These are phyloP conservation scores for Isoperla grammatica DNA, from an alignment of 2,888 invertebrate species.

Conservation along the genomic window DNA sequence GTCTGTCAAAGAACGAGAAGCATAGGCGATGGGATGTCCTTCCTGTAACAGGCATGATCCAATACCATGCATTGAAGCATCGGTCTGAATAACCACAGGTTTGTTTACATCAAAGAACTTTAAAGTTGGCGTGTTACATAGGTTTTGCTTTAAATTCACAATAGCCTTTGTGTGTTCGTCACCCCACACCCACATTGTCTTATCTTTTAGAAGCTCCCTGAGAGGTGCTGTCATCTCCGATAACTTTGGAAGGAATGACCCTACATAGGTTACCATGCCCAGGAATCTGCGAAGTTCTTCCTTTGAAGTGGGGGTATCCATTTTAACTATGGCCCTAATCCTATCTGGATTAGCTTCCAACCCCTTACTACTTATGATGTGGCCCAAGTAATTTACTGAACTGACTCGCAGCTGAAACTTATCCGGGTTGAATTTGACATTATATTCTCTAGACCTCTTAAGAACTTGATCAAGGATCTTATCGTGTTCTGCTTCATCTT, in stretches of 20 bases:
- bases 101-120: background rate
- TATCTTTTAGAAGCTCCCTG: too few relatives aligned
- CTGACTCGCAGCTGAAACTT: conserved; percentile 29
- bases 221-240: conserved; percentile 32
- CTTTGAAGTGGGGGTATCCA: conserved; percentile 31
- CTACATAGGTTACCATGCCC: conserved; percentile 36
- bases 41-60: conserved; percentile 7
- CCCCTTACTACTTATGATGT: conserved; percentile 33
- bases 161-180: conserved; percentile 6
- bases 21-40: conserved; percentile 2
- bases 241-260: conserved; percentile 35
- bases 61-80: background rate
- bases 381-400: conserved; percentile 32
- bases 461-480: conserved; percentile 18
- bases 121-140: too few relatives aligned
- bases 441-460: conserved; percentile 28
- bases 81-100: background rate
- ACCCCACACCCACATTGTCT: conserved; percentile 23
- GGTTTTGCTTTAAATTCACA: too few relatives aligned
- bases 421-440: conserved; percentile 34
- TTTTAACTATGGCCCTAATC: background rate
- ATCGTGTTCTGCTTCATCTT: conserved; percentile 14
- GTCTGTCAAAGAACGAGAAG: background rate
- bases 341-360: background rate
- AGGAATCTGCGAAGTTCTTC: conserved; percentile 35